Percentiles rank a stretch among this genome's conserved stretches.
Conservation (phyloP, 2,888 invertebrate species). For the Mongoloraphidia duomilia region DNA sequence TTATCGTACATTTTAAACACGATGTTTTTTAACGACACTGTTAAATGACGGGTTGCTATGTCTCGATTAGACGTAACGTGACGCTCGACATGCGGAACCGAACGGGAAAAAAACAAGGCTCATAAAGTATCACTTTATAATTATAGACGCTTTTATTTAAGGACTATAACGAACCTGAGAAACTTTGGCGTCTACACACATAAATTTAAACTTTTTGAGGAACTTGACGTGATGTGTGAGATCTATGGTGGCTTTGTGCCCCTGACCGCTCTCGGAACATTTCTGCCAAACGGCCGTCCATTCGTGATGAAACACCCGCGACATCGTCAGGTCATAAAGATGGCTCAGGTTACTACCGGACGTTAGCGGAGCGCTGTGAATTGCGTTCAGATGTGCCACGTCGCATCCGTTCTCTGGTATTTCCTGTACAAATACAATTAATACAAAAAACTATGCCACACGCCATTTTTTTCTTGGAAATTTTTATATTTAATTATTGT, state of each 20-base stretch:
- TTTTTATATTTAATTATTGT: no score
- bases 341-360: constrained; percentile 26
- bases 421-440: constrained; percentile 40
- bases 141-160: not conserved
- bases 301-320: constrained; percentile 28
- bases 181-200: constrained; percentile 45
- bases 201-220: constrained; percentile 38
- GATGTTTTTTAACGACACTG: no score
- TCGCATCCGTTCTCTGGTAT: constrained; percentile 87
- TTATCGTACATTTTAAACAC: no score
- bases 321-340: not conserved
- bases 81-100: no score
- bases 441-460: not conserved
- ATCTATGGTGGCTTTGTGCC: constrained; percentile 47
- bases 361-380: constrained; percentile 52
- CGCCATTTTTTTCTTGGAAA: no score
- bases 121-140: not conserved
- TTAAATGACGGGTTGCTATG: no score
- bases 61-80: no score
- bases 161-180: constrained; percentile 39
- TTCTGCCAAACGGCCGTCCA: constrained; percentile 47
- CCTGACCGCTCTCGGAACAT: constrained; percentile 27
- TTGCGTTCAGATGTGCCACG: constrained; percentile 59
- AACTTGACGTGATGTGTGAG: constrained; percentile 49
- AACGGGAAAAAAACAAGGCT: no score